Conservation (phyloP, 1,140 invertebrate species). For the Drosophila gunungcola region DNA sequence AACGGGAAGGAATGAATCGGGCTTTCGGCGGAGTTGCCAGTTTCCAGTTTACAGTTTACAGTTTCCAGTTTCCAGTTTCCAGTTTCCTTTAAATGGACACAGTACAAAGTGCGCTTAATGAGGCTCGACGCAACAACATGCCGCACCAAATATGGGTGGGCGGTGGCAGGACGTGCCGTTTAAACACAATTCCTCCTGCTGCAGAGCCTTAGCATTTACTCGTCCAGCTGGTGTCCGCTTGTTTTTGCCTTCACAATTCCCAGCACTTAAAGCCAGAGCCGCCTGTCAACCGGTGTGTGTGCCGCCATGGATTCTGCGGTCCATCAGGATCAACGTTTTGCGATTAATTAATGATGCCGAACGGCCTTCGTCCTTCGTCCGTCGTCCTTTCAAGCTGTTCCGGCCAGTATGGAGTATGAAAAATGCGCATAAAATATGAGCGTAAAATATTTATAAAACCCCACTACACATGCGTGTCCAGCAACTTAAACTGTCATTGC, state of each 20-base stretch:
- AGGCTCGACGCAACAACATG: slow-evolving; percentile 69
- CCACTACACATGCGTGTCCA: slow-evolving; percentile 37
- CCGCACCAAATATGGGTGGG: slow-evolving; percentile 29
- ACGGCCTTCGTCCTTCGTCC: slow-evolving; percentile 1
- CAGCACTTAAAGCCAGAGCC: slow-evolving; percentile 9
- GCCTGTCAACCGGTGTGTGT: background rate
- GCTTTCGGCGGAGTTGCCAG: no score
- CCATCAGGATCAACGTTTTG: slow-evolving; percentile 50
- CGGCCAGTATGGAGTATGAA: slow-evolving; percentile 28
- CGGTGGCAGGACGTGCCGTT: slow-evolving; percentile 7
- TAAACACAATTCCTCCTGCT: slow-evolving; percentile 11
- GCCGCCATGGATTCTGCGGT: slow-evolving; percentile 7
- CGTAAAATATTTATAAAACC: slow-evolving; percentile 58
- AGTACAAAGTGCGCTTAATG: slow-evolving; percentile 72
- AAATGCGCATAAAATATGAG: slow-evolving; percentile 61
- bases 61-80: background rate
- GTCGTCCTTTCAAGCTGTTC: slow-evolving; percentile 30
- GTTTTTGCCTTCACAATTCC: background rate
- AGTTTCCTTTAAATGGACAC: slow-evolving; percentile 39
- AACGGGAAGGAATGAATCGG: slow-evolving; percentile 28
- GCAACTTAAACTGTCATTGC: slow-evolving; percentile 56
- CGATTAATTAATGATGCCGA: slow-evolving; percentile 61
- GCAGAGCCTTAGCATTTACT: background rate
- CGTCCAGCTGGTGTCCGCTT: background rate
- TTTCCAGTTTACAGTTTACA: background rate